Conservation (phyloP, 1,140 invertebrate genomes). For the Bombyx mori region ASM3026992v2 NC_085132.1:11103501-11104000, state of each 20-base stretch:
- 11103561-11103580: conserved; percentile 55
- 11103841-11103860: conserved; percentile 52
- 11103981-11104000: conserved; percentile 7
- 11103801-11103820: conserved; percentile 39
- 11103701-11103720: conserved; percentile 52
- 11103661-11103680: conserved; percentile 60
- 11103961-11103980: conserved; percentile 25
- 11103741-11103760: conserved; percentile 49
- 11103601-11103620: conserved; percentile 16
- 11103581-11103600: conserved; percentile 62
- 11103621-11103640: conserved; percentile 31
- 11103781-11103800: conserved; percentile 46
- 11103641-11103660: conserved; percentile 28
- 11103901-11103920: conserved; percentile 42
- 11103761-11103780: conserved; percentile 42
- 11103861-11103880: conserved; percentile 53
- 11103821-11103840: conserved; percentile 53
- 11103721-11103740: conserved; percentile 35
- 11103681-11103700: conserved; percentile 53
- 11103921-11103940: conserved; percentile 45
- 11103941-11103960: conserved; percentile 33
- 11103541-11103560: conserved; percentile 48
- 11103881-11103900: conserved; percentile 53
- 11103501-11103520: conserved; percentile 78
- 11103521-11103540: conserved; percentile 78